These are phyloP conservation scores for Echinometra lucunter DNA, from an alignment of 53 echinoderm and acorn worm species.

Conservation along the genomic window DNA sequence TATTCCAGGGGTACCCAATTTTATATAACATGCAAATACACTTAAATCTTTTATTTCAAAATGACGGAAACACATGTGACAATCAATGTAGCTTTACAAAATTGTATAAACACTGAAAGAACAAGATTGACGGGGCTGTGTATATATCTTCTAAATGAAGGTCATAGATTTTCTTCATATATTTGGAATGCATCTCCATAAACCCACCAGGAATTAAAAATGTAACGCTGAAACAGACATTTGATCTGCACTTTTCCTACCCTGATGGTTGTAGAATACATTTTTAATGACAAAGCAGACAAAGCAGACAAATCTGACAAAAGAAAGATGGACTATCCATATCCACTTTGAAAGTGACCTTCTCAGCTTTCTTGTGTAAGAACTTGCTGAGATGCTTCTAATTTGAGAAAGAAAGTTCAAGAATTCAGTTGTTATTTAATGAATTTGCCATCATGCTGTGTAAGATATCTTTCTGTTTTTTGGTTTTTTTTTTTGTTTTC, in stretches of 20 bases:
- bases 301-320: background rate
- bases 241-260: no score
- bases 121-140: background rate
- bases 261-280: no score
- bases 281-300: no score
- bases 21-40: background rate
- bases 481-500: background rate
- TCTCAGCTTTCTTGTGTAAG: slow-evolving; percentile 18
- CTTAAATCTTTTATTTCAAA: no score
- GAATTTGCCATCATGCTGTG: slow-evolving; percentile 1
- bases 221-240: background rate
- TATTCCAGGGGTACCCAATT: background rate
- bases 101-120: background rate
- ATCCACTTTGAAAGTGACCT: slow-evolving; percentile 24
- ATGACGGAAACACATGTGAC: background rate
- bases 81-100: background rate
- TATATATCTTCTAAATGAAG: background rate
- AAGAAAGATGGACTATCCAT: background rate
- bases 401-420: slow-evolving; percentile 48
- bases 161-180: background rate
- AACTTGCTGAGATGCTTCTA: slow-evolving; percentile 42
- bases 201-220: background rate
- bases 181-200: background rate
- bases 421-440: slow-evolving; percentile 17
- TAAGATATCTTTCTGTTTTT: background rate